These are phyloP conservation scores for Papilio helenus DNA, from an alignment of 1,140 invertebrate species.

Conservation along the genomic window DNA sequence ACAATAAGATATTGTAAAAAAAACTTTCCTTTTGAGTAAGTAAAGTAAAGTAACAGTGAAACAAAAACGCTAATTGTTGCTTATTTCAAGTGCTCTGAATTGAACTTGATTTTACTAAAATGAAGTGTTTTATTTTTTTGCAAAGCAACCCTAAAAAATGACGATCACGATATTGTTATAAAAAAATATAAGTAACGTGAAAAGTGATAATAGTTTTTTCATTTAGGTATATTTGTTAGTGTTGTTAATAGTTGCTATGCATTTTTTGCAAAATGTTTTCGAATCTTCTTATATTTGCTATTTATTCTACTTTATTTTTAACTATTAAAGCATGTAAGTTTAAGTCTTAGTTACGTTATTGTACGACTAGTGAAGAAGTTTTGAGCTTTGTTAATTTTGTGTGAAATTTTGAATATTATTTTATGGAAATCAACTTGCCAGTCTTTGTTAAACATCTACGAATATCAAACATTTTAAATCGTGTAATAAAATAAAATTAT, in stretches of 20 bases:
- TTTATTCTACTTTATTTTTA: neutral
- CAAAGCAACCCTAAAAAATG: neutral
- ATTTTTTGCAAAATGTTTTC: neutral
- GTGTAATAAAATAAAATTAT: too few species aligned
- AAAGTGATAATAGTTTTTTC: neutral
- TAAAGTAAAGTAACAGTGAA: too few species aligned
- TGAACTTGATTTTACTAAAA: too few species aligned
- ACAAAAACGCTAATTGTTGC: neutral
- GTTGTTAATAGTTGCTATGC: neutral
- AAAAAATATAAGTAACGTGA: neutral
- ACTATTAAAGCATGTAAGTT: neutral
- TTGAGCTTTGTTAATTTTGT: neutral
- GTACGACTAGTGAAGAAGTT: neutral
- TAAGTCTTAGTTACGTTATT: neutral
- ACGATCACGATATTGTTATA: neutral
- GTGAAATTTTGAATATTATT: neutral
- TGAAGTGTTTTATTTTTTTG: neutral
- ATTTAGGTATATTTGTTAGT: neutral
- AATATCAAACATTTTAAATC: too few species aligned
- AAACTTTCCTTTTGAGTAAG: too few species aligned
- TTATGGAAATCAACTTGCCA: too few species aligned
- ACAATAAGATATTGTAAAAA: too few species aligned
- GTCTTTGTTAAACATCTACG: too few species aligned
- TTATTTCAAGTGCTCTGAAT: too few species aligned
- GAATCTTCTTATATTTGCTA: neutral